Evolutionary conservation across 1,140 invertebrate species (phyloP), one percentile per base, ranked within the genome.

Genomic region (Drosophila quadrilineata): DNA sequence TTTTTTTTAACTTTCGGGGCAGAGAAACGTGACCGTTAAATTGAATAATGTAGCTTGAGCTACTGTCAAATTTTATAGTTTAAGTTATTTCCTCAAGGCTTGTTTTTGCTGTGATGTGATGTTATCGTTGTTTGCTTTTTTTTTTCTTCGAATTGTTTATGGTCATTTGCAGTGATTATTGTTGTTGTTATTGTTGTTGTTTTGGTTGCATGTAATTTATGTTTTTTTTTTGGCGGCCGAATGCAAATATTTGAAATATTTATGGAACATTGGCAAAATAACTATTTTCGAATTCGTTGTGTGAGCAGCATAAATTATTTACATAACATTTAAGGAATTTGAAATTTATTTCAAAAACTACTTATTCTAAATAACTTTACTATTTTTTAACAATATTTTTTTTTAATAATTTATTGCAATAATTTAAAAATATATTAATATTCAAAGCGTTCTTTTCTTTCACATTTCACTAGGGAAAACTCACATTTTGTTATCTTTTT

Each of bases 1-100:
- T n/a, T n/a, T n/a, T n/a, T n/a, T n/a, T n/a, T n/a, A n/a, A n/a
- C n/a, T n/a, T n/a, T n/a, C n/a, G n/a, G n/a, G n/a, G n/a, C n/a
- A 64, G 69, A 26, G 67, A 84, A 84, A 77, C 77, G 71, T 84
- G 79, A 84, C 58, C 62, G 62, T 75, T 77, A 68, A 85, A 85
- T 69, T 62, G 59, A 84, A 84, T 71, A 67, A 84, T 82, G 52
- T 73, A 60, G 58, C 43, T 36, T 63, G 56, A 56, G 43, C 49
- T 22, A 48, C 29, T 33, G 52, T 49, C 50, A 64, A 52, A 28
- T 41, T 56, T 69, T 63, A 67, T 49, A 24, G 33, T 62, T 41
- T 65, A n/a, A 43, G 40, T 40, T 28, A n/a, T 48, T 40, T 56
- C 28, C 21, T 48, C 43, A 12, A 31, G 28, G 49, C 4, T 31